A percentile compares a stretch with the other conserved stretches of the same genome.
phyloP scores from a whole-genome alignment of 2,113 vertebrate species.

The Empidonax traillii region DNA sequence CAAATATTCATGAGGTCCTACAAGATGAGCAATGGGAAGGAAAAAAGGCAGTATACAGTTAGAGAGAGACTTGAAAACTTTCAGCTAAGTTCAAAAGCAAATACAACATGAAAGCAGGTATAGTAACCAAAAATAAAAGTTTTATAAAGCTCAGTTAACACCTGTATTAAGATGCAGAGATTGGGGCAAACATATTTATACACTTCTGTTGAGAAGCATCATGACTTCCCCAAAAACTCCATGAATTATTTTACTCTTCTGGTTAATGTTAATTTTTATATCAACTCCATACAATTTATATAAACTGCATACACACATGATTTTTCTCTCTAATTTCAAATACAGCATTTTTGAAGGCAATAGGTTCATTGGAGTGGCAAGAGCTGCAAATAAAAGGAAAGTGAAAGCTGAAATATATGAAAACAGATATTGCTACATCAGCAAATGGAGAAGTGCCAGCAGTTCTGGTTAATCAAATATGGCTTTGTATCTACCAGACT shows the following conservation, averaged over 20 bases:
- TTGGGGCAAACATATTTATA: neutral
- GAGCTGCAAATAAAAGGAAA: neutral
- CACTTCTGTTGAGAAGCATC: neutral
- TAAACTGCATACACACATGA: neutral
- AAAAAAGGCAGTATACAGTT: neutral
- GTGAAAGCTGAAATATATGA: constrained; percentile 5
- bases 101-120: neutral
- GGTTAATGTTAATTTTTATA: neutral
- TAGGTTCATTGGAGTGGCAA: neutral
- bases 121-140: neutral
- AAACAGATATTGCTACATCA: constrained; percentile 3
- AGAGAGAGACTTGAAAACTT: neutral
- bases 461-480: neutral
- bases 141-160: neutral
- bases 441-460: neutral
- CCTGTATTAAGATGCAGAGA: neutral
- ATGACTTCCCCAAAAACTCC: neutral
- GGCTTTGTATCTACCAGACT: neutral
- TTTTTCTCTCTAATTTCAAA: neutral
- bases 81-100: neutral
- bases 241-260: neutral
- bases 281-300: neutral
- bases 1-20: neutral
- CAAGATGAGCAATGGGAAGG: neutral
- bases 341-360: neutral